Conservation (phyloP, 2,888 invertebrate species). For the Drosophila suboccidentalis region DNA sequence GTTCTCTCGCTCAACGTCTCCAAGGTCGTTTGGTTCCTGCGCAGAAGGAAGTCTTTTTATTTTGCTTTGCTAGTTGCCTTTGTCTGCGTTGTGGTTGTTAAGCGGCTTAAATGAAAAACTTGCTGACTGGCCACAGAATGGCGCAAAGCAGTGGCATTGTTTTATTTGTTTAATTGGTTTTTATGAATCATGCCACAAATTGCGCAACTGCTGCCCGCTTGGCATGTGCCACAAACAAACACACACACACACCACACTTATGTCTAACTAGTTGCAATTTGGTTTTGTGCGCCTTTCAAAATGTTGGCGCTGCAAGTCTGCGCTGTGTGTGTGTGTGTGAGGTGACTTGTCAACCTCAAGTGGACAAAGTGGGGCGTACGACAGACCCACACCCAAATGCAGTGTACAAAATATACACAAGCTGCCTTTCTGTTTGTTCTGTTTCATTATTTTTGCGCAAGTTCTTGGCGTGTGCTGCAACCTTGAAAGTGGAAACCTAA, state of each 20-base stretch:
- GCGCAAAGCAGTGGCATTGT: conserved; percentile 43
- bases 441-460: conserved; percentile 53
- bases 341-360: conserved; percentile 57
- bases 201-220: conserved; percentile 59
- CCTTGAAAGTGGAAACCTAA: conserved; percentile 76
- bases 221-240: conserved; percentile 53
- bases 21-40: conserved; percentile 65
- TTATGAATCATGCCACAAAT: conserved; percentile 67
- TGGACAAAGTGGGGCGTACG: conserved; percentile 52
- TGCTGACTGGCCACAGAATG: conserved; percentile 41
- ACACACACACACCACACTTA: conserved; percentile 4
- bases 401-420: conserved; percentile 35
- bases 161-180: conserved; percentile 62
- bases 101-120: conserved; percentile 61
- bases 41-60: conserved; percentile 67
- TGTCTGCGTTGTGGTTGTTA: conserved; percentile 44
- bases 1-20: conserved; percentile 18
- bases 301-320: conserved; percentile 19
- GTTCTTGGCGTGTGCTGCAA: conserved; percentile 67
- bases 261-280: conserved; percentile 41
- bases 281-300: conserved; percentile 49
- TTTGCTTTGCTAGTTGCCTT: conserved; percentile 24
- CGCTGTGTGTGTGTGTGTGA: conserved; percentile 14
- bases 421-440: conserved; percentile 48
- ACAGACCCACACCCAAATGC: conserved; percentile 69